A percentile compares a stretch with the other conserved stretches of the same genome.
These are phyloP conservation scores for Lytechinus variegatus DNA, from an alignment of 35 echinoderm and acorn worm genomes.

Conservation along the genomic window DNA sequence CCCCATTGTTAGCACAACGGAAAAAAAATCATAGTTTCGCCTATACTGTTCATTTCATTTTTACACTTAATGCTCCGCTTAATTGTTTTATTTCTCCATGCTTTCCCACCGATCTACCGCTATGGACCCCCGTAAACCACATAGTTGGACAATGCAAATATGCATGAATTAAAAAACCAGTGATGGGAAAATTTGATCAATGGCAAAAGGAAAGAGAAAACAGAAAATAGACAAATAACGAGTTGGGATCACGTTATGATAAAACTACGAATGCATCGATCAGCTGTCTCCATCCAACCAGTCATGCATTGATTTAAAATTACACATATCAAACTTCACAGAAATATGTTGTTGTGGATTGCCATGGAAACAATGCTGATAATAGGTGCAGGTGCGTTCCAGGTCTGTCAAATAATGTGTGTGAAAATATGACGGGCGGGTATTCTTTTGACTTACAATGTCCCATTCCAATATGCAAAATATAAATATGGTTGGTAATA, in stretches of 20 bases:
- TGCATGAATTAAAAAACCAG: slow-evolving; percentile 47
- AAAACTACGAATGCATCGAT: neutral
- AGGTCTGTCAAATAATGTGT: neutral
- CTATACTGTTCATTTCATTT: neutral
- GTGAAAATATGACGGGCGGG: neutral
- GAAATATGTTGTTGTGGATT: neutral
- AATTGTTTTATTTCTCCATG: slow-evolving; percentile 21
- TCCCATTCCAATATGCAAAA: too few relatives aligned
- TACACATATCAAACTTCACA: neutral
- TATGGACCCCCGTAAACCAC: slow-evolving; percentile 4
- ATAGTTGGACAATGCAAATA: slow-evolving; percentile 40
- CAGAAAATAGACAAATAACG: neutral
- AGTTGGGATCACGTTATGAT: neutral
- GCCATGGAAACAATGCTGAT: slow-evolving; percentile 1
- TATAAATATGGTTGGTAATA: too few relatives aligned
- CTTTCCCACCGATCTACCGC: slow-evolving; percentile 30
- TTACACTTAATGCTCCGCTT: slow-evolving; percentile 39
- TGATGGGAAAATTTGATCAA: slow-evolving; percentile 46
- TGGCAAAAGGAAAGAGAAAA: neutral
- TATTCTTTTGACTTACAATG: too few relatives aligned
- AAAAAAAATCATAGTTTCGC: slow-evolving; percentile 24
- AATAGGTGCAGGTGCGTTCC: neutral
- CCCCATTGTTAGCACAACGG: slow-evolving; percentile 32
- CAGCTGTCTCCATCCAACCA: neutral
- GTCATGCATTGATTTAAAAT: neutral